Conservation (phyloP, 2,113 vertebrate genomes). For the Cyprinodon tularosa region DNA sequence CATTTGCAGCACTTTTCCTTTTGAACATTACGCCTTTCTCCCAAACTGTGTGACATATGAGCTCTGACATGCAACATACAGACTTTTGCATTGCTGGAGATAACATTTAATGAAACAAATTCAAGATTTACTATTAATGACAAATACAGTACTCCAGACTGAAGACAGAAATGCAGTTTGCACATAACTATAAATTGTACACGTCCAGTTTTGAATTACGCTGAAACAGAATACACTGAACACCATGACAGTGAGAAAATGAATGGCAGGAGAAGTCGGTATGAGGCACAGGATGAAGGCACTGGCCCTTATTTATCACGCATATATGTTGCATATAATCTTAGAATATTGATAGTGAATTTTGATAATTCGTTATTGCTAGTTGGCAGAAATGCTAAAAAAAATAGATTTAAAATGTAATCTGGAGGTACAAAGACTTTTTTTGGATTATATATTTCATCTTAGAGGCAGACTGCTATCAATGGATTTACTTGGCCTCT, state of each 20-base stretch:
- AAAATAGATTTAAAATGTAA: neutral
- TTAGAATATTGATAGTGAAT: neutral
- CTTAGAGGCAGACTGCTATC: neutral
- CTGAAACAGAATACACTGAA: conserved; percentile 24
- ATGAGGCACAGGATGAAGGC: conserved; percentile 66
- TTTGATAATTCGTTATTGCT: neutral
- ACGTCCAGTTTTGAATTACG: conserved; percentile 18
- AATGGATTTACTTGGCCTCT: neutral
- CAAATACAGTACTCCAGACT: conserved; percentile 43
- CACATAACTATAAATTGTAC: conserved; percentile 49
- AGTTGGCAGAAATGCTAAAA: neutral
- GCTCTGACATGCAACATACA: conserved; percentile 77
- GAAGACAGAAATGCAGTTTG: conserved; percentile 54
- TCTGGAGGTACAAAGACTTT: neutral
- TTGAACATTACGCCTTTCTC: conserved; percentile 62
- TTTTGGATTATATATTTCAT: neutral
- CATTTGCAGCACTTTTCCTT: conserved; percentile 63
- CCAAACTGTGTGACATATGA: conserved; percentile 57
- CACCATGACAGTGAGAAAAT: conserved; percentile 18
- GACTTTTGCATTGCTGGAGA: conserved; percentile 69
- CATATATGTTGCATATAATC: neutral
- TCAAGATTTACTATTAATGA: conserved; percentile 60
- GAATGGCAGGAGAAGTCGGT: conserved; percentile 24
- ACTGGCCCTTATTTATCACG: conserved; percentile 68
- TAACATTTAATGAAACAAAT: conserved; percentile 67